These are phyloP conservation scores for Neopipo cinnamomea DNA, from an alignment of 2,113 vertebrate genomes.

Conservation along the genomic window DNA sequence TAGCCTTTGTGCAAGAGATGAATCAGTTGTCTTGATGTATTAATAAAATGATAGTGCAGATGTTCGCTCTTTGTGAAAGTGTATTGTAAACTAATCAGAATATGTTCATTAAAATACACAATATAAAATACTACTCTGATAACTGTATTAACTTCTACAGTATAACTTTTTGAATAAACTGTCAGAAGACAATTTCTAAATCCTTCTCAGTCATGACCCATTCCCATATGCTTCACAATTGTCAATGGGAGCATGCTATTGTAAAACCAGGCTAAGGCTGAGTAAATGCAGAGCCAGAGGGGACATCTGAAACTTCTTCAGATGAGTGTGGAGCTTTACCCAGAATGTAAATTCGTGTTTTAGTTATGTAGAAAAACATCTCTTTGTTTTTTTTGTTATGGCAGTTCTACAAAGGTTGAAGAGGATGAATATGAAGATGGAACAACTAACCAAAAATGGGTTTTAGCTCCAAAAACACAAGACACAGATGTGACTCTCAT, in stretches of 20 bases:
- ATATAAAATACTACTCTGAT: background rate
- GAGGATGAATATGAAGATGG: conserved; percentile 90
- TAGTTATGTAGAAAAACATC: background rate
- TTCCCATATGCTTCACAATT: background rate
- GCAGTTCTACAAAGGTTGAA: conserved; percentile 80
- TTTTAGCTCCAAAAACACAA: conserved; percentile 87
- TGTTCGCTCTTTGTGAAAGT: background rate
- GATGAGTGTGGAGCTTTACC: background rate
- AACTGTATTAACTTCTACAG: background rate
- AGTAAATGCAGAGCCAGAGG: background rate
- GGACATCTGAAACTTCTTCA: background rate
- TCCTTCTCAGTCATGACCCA: background rate
- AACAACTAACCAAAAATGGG: conserved; percentile 85
- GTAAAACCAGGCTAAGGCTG: background rate
- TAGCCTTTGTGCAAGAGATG: conserved; percentile 42
- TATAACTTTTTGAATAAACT: background rate
- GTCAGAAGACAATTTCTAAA: background rate
- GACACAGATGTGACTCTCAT: conserved; percentile 90
- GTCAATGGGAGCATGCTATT: background rate
- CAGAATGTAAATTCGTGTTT: background rate
- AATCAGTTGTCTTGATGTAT: conserved; percentile 27
- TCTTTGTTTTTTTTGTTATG: conserved; percentile 17
- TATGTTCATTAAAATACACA: background rate
- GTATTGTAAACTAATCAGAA: background rate
- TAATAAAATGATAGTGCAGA: conserved; percentile 10